These are phyloP conservation scores for Drosophila eugracilis DNA, from an alignment of 1,140 invertebrate genomes.

Conservation along the genomic window DNA sequence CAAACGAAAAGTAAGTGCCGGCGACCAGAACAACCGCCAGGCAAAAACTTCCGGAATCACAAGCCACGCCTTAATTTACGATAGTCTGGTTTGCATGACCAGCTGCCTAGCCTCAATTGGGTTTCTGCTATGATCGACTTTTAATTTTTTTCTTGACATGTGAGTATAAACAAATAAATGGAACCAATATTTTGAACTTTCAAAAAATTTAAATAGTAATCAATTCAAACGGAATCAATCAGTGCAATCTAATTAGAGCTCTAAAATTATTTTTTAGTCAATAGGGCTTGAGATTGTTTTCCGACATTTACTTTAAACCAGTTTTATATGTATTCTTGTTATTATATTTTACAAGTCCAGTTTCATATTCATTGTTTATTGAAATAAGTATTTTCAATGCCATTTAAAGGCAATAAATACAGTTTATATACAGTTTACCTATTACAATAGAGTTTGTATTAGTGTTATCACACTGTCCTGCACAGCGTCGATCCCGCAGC, in stretches of 20 bases:
- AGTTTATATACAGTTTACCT: too few relatives aligned
- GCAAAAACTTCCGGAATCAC: conserved; percentile 22
- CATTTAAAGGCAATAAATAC: too few relatives aligned
- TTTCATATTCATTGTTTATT: conserved; percentile 6
- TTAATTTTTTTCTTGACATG: conserved; percentile 5
- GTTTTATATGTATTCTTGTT: neutral
- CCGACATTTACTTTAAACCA: neutral
- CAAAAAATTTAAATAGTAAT: conserved; percentile 9
- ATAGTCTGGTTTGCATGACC: conserved; percentile 11
- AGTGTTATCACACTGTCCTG: neutral
- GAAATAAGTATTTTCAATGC: too few relatives aligned
- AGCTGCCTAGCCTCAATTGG: conserved; percentile 1
- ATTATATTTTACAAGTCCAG: conserved; percentile 9
- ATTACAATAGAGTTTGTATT: neutral
- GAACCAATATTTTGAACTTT: conserved; percentile 16
- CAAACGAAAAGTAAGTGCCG: conserved; percentile 18
- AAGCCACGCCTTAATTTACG: conserved; percentile 39
- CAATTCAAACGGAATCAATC: neutral
- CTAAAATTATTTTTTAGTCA: neutral
- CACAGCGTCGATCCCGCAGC: neutral
- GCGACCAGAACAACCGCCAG: conserved; percentile 33
- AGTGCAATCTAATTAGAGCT: too few relatives aligned
- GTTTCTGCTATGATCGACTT: conserved; percentile 26
- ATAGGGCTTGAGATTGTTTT: neutral
- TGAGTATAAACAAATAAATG: conserved; percentile 6